These are phyloP conservation scores for Aurelia coerulea DNA, from an alignment of 30 jellyfish, hydroid and myxozoan genomes.

Conservation along the genomic window DNA sequence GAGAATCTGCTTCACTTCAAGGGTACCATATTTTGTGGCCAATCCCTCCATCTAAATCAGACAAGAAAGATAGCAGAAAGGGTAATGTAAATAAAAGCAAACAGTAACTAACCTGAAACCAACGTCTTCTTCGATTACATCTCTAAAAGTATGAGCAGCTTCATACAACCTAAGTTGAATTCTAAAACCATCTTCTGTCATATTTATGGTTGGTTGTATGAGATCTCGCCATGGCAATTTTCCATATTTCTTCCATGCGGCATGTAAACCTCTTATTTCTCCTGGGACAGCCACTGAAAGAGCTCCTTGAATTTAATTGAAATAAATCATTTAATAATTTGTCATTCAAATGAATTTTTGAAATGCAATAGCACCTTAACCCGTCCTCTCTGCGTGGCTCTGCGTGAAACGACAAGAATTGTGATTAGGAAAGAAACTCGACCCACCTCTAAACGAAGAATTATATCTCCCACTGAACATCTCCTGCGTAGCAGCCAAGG, in stretches of 20 bases:
- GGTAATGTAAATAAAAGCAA: too few relatives aligned
- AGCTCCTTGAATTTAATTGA: conserved; percentile 35
- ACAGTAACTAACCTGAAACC: conserved; percentile 80
- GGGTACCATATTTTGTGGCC: too few relatives aligned
- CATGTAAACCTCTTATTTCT: conserved; percentile 81
- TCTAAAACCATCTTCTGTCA: conserved; percentile 78
- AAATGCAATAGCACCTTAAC: too few relatives aligned
- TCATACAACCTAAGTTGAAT: conserved; percentile 71
- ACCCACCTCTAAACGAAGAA: conserved; percentile 52
- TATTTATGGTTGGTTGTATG: conserved; percentile 79
- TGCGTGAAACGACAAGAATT: too few relatives aligned
- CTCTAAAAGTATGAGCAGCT: conserved; percentile 70
- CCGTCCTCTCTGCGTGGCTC: too few relatives aligned
- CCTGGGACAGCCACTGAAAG: conserved; percentile 92
- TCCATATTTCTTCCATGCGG: conserved; percentile 89
- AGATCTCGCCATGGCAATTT: conserved; percentile 86
- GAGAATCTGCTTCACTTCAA: too few relatives aligned
- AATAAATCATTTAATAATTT: too few relatives aligned
- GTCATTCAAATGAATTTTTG: too few relatives aligned
- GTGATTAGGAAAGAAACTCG: too few relatives aligned
- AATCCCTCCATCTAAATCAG: too few relatives aligned
- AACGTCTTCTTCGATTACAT: conserved; percentile 69
- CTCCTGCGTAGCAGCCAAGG: conserved; percentile 71
- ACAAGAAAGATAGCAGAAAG: too few relatives aligned
- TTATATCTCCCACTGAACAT: conserved; percentile 53